Conservation (phyloP, 2,113 vertebrate genomes). For the Odocoileus virginianus region DNA sequence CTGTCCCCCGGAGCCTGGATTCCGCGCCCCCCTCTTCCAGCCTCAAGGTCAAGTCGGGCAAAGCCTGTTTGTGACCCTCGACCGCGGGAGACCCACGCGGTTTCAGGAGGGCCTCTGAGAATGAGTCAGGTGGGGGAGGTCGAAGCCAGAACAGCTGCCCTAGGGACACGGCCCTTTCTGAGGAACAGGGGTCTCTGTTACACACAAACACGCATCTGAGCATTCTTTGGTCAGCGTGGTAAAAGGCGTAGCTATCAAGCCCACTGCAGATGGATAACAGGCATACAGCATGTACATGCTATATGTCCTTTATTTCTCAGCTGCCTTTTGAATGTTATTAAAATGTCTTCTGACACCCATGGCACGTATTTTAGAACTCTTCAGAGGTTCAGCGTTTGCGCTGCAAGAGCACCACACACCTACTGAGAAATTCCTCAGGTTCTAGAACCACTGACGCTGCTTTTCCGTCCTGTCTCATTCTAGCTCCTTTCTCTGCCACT, state of each 20-base stretch:
- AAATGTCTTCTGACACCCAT: not conserved
- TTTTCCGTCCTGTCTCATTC: not conserved
- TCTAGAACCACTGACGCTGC: not conserved
- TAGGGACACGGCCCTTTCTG: not conserved
- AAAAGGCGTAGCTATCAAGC: not conserved
- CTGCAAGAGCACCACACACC: not conserved
- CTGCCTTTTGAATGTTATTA: not conserved
- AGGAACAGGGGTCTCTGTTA: not conserved
- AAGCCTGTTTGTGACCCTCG: not conserved
- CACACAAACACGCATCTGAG: not conserved
- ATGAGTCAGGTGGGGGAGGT: not conserved
- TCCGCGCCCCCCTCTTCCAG: too few relatives aligned
- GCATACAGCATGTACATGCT: not conserved
- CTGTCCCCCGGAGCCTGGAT: too few relatives aligned
- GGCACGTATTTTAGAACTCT: not conserved
- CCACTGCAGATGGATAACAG: not conserved
- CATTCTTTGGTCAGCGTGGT: not conserved
- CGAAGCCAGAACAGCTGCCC: not conserved
- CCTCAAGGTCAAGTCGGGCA: not conserved
- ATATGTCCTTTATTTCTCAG: not conserved
- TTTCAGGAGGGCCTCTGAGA: not conserved
- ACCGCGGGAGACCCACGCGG: not conserved
- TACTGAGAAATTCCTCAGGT: not conserved
- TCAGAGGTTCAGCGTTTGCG: not conserved
- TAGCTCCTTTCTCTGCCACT: not conserved